Evolutionary conservation across 1,140 invertebrate genomes (phyloP), one percentile per base, ranked within the genome.

Genomic region (Melipona quadrifasciata): DNA sequence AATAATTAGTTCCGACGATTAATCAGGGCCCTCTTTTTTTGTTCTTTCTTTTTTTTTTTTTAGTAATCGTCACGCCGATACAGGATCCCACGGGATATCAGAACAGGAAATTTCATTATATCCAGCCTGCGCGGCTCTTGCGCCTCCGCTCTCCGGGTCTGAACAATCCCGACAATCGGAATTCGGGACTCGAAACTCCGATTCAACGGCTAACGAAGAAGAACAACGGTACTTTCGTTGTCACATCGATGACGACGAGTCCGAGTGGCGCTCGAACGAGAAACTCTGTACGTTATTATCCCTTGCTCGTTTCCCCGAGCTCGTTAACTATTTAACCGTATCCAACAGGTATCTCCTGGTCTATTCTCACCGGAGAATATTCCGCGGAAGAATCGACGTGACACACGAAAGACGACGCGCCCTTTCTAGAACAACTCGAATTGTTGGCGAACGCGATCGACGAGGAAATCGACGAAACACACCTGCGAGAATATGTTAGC

Each of bases 21-120:
- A 82, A 77, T 84, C 71, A n/a, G 53, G 68, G 24, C 11, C 24
- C 68, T 71, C 8, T 6, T 47, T 47, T 47, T 47, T 8, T 47
- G n/a, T n/a, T n/a, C n/a, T n/a, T n/a, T n/a, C n/a, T 47, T 47
- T 10, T 47, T 8, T 0, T 47, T 47, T 8, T 57, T 57, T 21
- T 58, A 55, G 67, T 51, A 61, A 80, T 72, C 67, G 68, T 61
- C 64, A n/a, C 64, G 58, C 68, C 79, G 68, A 80, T 80, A 80
- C 79, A 73, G 27, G 79, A 80, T 73, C 70, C 68, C 2, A 39
- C 51, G n/a, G 82, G n/a, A 79, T 71, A 55, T 71, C 39, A 72
- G 82, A 27, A 51, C 82, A 84, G 82, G 82, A 84, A 84, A 84
- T 84, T 84, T 84, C 82, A 84, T 84, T 84, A 84, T 70, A 47